phyloP scores from a whole-genome alignment of 2,113 vertebrate genomes.

The Speoplatyrhinus poulsoni region DNA sequence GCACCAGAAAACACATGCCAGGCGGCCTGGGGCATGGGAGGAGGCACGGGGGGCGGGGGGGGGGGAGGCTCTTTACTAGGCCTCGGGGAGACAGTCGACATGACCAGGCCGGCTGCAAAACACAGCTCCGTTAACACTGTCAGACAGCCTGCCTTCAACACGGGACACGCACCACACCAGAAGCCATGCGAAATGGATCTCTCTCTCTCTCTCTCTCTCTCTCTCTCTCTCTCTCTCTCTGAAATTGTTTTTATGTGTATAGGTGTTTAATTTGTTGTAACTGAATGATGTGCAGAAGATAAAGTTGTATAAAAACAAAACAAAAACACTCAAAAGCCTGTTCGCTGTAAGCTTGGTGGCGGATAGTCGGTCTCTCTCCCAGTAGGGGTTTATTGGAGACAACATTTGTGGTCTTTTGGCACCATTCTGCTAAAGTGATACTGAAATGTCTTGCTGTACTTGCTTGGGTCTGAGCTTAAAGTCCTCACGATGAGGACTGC shows the following conservation, averaged over 20 bases:
- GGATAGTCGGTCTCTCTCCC: neutral
- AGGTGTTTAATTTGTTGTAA: too few relatives aligned
- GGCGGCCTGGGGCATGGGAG: too few relatives aligned
- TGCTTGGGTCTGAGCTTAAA: neutral
- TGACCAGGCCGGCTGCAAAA: constrained; percentile 57
- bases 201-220: neutral
- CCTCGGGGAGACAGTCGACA: constrained; percentile 43
- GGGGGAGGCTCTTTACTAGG: constrained; percentile 58
- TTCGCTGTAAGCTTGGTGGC: too few relatives aligned
- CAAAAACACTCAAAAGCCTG: too few relatives aligned
- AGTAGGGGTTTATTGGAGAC: neutral
- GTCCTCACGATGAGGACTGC: too few relatives aligned
- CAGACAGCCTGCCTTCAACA: constrained; percentile 18
- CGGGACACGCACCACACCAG: constrained; percentile 3
- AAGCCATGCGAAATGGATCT: constrained; percentile 27
- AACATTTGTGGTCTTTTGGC: neutral
- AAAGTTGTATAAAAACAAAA: too few relatives aligned
- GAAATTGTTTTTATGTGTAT: too few relatives aligned
- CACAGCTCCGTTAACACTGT: constrained; percentile 59
- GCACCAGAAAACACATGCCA: constrained; percentile 34
- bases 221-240: too few relatives aligned
- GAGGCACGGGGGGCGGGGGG: too few relatives aligned
- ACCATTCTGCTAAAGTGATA: neutral
- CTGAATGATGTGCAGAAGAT: too few relatives aligned
- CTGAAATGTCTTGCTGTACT: neutral